Evolutionary conservation across 2,888 invertebrate species (phyloP), one percentile per base, ranked within the genome.

Genomic region (Dynastes tityus): DNA sequence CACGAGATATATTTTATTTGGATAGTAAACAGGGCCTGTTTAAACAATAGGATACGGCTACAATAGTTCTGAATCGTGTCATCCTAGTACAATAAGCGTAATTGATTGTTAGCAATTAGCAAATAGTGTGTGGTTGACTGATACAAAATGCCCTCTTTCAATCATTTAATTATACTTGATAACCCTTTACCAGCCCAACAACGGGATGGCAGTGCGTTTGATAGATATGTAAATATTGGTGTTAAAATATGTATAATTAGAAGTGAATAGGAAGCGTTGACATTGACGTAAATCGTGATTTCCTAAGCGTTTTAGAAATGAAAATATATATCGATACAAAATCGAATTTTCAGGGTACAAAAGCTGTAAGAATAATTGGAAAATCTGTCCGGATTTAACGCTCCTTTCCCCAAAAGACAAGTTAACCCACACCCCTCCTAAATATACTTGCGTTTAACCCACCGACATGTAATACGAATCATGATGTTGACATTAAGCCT

Each of bases 101-200:
- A 88, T 88, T 88, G 87, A 89, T 87, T 85, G 87, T 84, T 82
- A 82, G 86, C 87, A 88, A 88, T 88, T 88, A 88, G 85, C 86
- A 88, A 88, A 88, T 88, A 88, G 88, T 87, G 87, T 88, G 89
- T 84, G 85, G 85, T 83, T 89, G 89, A 88, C 89, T 89, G 88
- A 88, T 89, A 89, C 88, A 88, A 88, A 89, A 88, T 87, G 87
- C 88, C 45, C 87, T 85, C 84, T 86, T 87, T 89, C 88, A 88
- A 88, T 88, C 88, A 88, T 87, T 85, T 87, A 87, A 88, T 88
- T 88, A 88, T 88, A 87, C 87, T 86, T 84, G 87, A 87, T 88
- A 88, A 88, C 88, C 88, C 88, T 88, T 88, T 88, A 53, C 53
- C 53, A 53, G n/a, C n/a, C 53, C 16, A 16, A 53, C 53, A 53